These are phyloP conservation scores for Phycodurus eques DNA, from an alignment of 2,113 vertebrate genomes.

Conservation along the genomic window DNA sequence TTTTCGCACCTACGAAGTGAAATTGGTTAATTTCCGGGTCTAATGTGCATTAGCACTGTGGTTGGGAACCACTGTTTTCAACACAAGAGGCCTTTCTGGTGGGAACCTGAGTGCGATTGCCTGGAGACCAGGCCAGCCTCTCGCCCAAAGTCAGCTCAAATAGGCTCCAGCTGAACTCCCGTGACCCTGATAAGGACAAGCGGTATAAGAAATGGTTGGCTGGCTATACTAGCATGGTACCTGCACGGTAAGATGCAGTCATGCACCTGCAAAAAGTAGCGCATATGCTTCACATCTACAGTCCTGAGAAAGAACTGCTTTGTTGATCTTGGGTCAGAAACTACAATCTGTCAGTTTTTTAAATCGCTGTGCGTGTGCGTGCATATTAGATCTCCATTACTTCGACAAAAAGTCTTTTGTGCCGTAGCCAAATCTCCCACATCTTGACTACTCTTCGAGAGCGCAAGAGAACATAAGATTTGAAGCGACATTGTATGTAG, in stretches of 20 bases:
- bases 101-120: neutral
- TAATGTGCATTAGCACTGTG: no score
- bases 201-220: neutral
- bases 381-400: conserved; percentile 22
- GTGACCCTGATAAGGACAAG: neutral
- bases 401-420: conserved; percentile 30
- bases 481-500: conserved; percentile 41
- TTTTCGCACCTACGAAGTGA: no score
- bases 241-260: neutral
- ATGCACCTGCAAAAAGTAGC: conserved; percentile 45
- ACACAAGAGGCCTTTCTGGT: no score
- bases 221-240: conserved; percentile 13
- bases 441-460: conserved; percentile 39
- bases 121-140: neutral
- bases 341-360: conserved; percentile 57
- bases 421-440: conserved; percentile 22
- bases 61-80: no score
- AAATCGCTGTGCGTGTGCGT: conserved; percentile 7
- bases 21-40: no score
- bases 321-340: conserved; percentile 69
- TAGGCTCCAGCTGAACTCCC: neutral
- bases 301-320: conserved; percentile 48
- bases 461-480: conserved; percentile 35
- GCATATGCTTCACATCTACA: conserved; percentile 57
- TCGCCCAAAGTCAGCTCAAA: neutral